phyloP scores from a whole-genome alignment of 2,888 invertebrate genomes.

The Drosophila vallismaia region DNA sequence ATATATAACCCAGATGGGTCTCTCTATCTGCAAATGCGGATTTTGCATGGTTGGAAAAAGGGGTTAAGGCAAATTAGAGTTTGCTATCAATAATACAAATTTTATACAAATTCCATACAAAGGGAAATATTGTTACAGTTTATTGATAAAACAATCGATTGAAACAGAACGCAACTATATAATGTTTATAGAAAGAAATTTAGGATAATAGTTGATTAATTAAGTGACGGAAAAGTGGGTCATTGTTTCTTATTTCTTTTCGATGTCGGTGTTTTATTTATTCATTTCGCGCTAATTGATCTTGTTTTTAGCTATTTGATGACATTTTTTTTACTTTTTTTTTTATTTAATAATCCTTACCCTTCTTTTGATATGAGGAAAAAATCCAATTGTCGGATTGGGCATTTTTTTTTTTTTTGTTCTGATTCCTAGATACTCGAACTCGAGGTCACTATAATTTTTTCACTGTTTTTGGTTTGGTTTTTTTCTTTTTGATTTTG shows the following conservation, averaged over 20 bases:
- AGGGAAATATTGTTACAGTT: too few relatives aligned
- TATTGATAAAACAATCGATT: too few relatives aligned
- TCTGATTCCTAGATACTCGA: background rate
- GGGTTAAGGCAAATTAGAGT: background rate
- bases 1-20: constrained; percentile 7
- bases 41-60: constrained; percentile 2
- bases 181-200: too few relatives aligned
- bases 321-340: too few relatives aligned
- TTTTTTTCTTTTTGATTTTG: background rate
- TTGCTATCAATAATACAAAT: background rate
- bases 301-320: too few relatives aligned
- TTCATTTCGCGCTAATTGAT: background rate
- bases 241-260: constrained; percentile 3
- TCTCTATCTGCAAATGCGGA: constrained; percentile 5
- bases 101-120: too few relatives aligned
- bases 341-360: constrained; percentile 39
- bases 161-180: too few relatives aligned
- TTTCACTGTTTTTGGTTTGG: background rate
- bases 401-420: constrained; percentile 58
- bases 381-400: constrained; percentile 77
- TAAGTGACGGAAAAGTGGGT: constrained; percentile 7
- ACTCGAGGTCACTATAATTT: background rate
- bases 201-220: too few relatives aligned
- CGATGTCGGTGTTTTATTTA: background rate
- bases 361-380: constrained; percentile 74